Percentiles rank a stretch among this genome's conserved stretches.
Conservation (phyloP, 2,888 invertebrate genomes). For the Morpho helenor region DNA sequence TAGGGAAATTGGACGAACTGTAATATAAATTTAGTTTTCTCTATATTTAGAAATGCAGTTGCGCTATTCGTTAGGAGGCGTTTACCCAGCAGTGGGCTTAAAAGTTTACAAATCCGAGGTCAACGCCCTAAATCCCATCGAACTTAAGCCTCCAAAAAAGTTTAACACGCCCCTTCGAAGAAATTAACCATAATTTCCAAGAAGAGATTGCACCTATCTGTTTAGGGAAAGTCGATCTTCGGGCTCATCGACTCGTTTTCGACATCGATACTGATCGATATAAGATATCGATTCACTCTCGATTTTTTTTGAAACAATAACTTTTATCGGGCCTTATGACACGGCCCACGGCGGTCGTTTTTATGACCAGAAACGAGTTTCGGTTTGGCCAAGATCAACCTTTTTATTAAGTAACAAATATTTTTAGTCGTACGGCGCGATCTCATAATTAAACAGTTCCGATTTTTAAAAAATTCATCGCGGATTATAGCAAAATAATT, state of each 20-base stretch:
- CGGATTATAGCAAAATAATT: no score
- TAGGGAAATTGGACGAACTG: no score
- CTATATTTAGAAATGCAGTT: no score
- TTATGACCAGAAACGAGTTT: slow-evolving; percentile 2
- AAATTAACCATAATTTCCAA: slow-evolving; percentile 6
- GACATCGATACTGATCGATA: slow-evolving; percentile 8
- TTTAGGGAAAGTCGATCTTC: slow-evolving; percentile 6
- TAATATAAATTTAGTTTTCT: no score
- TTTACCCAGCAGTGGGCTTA: no score
- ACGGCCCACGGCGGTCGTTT: slow-evolving; percentile 1
- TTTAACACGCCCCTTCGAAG: slow-evolving; percentile 6
- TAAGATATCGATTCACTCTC: slow-evolving; percentile 11
- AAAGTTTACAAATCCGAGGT: no score
- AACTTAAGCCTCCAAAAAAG: neutral
- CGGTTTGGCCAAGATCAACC: slow-evolving; percentile 5
- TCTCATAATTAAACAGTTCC: no score
- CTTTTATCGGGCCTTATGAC: slow-evolving; percentile 9
- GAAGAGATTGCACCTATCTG: slow-evolving; percentile 2
- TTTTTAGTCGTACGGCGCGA: no score
- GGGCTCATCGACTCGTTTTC: neutral
- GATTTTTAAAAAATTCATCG: no score
- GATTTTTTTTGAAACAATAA: slow-evolving; percentile 11
- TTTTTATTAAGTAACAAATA: neutral
- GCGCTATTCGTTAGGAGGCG: no score
- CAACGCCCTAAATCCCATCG: no score